phyloP scores from a whole-genome alignment of 23 tunicate genomes.

The Trididemnum nubilum region DNA sequence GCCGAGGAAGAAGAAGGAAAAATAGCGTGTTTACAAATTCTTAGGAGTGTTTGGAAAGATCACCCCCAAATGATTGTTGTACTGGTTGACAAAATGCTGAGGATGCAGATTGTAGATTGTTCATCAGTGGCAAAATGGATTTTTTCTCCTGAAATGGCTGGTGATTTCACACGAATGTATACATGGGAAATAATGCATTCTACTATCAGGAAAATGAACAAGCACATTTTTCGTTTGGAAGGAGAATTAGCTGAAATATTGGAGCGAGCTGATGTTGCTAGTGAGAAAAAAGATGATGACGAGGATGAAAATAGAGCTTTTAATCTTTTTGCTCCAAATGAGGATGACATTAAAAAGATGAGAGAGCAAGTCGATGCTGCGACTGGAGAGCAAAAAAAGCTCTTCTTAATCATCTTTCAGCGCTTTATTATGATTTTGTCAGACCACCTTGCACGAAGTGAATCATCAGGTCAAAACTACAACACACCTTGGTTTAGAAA shows the following conservation, averaged over 20 bases:
- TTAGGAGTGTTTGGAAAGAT: constrained; percentile 75
- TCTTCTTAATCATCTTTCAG: constrained; percentile 93
- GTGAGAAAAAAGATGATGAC: constrained; percentile 50
- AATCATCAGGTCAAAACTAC: constrained; percentile 19
- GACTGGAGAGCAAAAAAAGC: constrained; percentile 89
- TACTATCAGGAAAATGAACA: constrained; percentile 94
- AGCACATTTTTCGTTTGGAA: constrained; percentile 63
- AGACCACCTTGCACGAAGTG: constrained; percentile 77
- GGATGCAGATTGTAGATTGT: constrained; percentile 95
- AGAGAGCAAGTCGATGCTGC: constrained; percentile 82
- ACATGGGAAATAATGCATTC: constrained; percentile 96
- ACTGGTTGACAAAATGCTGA: constrained; percentile 92
- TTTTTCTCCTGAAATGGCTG: constrained; percentile 92
- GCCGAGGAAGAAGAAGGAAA: constrained; percentile 78
- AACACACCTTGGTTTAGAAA: constrained; percentile 85
- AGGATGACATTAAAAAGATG: constrained; percentile 65
- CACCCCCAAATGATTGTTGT: constrained; percentile 97
- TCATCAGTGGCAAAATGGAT: constrained; percentile 93
- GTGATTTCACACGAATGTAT: constrained; percentile 83
- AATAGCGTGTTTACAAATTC: constrained; percentile 55
- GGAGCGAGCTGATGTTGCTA: constrained; percentile 47
- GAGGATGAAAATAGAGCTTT: constrained; percentile 48
- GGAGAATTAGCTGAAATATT: constrained; percentile 54
- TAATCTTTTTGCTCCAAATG: constrained; percentile 77
- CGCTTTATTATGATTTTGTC: constrained; percentile 82